Conservation (phyloP, 2,888 invertebrate species). For the Entomobrya proxima region DNA sequence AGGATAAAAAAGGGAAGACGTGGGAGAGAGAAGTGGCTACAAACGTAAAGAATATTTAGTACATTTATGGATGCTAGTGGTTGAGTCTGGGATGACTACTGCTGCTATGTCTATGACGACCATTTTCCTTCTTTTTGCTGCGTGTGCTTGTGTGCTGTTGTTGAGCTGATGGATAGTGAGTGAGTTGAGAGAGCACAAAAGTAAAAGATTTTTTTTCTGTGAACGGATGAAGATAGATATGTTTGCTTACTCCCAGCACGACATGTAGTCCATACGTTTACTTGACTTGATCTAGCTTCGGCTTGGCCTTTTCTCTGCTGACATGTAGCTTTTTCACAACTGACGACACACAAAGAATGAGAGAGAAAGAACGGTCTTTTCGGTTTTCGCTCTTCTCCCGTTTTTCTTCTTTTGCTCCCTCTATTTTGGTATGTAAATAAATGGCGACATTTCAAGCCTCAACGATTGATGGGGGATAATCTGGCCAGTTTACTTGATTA, state of each 20-base stretch:
- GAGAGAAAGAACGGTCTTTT: slow-evolving; percentile 40
- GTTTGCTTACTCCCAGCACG: slow-evolving; percentile 67
- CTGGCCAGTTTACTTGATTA: slow-evolving; percentile 68
- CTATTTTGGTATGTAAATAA: slow-evolving; percentile 65
- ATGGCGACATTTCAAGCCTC: slow-evolving; percentile 69
- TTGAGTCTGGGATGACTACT: background rate
- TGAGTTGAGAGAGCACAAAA: slow-evolving; percentile 18
- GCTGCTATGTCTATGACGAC: slow-evolving; percentile 19
- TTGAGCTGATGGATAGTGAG: too few relatives aligned
- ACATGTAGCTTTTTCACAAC: slow-evolving; percentile 62
- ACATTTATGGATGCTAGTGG: background rate
- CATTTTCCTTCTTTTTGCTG: slow-evolving; percentile 3
- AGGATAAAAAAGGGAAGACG: background rate
- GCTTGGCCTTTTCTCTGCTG: slow-evolving; percentile 60
- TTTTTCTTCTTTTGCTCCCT: background rate
- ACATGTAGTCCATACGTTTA: slow-evolving; percentile 61
- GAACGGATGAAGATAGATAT: slow-evolving; percentile 66
- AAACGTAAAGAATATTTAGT: background rate
- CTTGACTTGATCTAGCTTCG: slow-evolving; percentile 64
- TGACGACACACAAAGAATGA: slow-evolving; percentile 41
- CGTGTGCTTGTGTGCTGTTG: slow-evolving; percentile 3
- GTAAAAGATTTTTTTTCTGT: slow-evolving; percentile 34
- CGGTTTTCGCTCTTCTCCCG: slow-evolving; percentile 42
- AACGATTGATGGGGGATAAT: slow-evolving; percentile 68
- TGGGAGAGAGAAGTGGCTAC: background rate